Evolutionary conservation across 2,888 invertebrate species (phyloP), one percentile per base, ranked within the genome.

Genomic region (Drosophila parthenogenetica): DNA sequence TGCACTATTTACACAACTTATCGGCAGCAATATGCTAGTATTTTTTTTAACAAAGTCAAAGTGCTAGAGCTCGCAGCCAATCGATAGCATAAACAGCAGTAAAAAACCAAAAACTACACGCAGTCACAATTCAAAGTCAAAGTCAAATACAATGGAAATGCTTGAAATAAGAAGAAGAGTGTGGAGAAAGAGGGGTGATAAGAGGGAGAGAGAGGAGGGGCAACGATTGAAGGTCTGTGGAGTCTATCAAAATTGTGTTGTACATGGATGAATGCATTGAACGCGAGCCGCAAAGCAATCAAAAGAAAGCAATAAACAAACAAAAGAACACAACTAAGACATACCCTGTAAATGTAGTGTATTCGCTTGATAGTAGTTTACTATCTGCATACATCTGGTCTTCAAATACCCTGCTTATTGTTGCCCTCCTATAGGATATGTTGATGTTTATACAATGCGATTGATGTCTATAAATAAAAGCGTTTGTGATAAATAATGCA

Each of bases 401-500:
- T 29, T 0, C 17, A 46, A 39, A 25, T 45, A 61, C 43, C 25
- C 51, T 42, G 10, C 11, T 10, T 2, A 14, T 2, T 7, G 3
- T 3, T 2, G 19, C 3, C 11, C 3, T 3, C 19, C 5, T 59
- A 46, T 39, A 43, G 46, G 43, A 39, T 39, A 49, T 43, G 14
- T n/a, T 29, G 8, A 8, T 22, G 10, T 32, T 43, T 35, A 14
- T 40, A 70, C 60, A 45, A 45, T 70, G 58, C 53, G 64, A 62
- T 40, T 49, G 65, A 58, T 65, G 61, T 61, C 75, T 78, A 80
- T 82, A 82, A 88, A 88, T 82, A 82, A 69, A 63, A 51, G 42
- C 53, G 64, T 22, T 60, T 72, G 43, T 77, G 83, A 82, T 83
- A 86, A 88, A 88, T 86, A 88, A 75, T 77, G 80, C 75, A 69